Evolutionary conservation across 2,888 invertebrate species (phyloP).

Genomic region (Chalcosyrphus nemorum): DNA sequence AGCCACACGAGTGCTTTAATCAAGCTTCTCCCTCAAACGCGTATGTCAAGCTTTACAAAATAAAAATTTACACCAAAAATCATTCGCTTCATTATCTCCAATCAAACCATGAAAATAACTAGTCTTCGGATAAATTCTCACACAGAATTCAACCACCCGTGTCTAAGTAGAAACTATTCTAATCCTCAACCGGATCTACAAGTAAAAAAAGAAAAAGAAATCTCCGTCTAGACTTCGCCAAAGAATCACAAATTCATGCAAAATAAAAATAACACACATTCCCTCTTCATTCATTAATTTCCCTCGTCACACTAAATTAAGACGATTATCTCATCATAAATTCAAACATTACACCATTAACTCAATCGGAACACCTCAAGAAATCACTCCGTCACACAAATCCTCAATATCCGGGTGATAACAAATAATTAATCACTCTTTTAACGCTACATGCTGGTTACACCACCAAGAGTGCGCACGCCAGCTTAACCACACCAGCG

Average conservation of each 20-base stretch:
- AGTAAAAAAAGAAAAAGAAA: not conserved
- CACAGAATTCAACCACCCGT: not conserved
- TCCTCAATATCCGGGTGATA: conserved; percentile 30
- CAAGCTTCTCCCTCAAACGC: not conserved
- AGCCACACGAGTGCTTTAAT: not conserved
- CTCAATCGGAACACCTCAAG: not conserved
- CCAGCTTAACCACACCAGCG: not conserved
- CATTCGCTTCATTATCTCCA: not conserved
- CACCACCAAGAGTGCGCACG: not conserved
- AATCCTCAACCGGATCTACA: not conserved
- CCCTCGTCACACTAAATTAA: not conserved
- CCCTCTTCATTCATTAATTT: conserved; percentile 6
- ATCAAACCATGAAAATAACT: not conserved
- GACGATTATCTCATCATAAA: conserved; percentile 21
- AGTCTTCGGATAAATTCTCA: not conserved
- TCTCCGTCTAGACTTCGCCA: not conserved
- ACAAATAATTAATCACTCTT: conserved; percentile 9
- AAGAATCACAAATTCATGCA: not conserved
- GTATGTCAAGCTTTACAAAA: not conserved
- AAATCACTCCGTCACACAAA: conserved; percentile 10
- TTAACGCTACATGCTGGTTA: not conserved
- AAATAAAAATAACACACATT: not conserved
- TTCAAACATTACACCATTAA: not conserved
- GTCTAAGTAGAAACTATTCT: not conserved
- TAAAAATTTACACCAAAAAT: not conserved